Base-by-base conservation (phyloP, 2,113 vertebrate genomes). In the Herpetotheres cachinnans region DNA sequence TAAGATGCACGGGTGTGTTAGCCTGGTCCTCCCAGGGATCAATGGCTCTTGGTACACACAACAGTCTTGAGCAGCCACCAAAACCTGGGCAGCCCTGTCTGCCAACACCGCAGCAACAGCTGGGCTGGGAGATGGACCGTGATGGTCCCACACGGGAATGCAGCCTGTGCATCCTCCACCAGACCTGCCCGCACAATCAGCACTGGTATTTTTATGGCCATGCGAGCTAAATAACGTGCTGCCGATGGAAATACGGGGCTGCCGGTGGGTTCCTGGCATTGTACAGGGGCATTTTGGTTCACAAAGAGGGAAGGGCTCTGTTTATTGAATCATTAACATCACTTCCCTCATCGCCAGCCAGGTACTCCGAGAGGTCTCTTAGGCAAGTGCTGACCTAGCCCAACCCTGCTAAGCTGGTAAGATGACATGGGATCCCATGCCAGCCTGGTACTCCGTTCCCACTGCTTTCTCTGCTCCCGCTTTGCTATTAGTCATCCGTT, bases 301-400 rank as follows among this genome's bases (percentile, higher is more conserved):
- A 89, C 88, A 88, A 13, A 62, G 87, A 93, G 83, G 94, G 95
- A 97, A 97, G 80, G 92, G 94, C 90, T 94, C 82, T 93, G 82
- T 93, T 97, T 95, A 95, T 91, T 97, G 96, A 97, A 86, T 97
- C 95, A 95, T 95, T 95, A 96, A 89, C 87, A 96, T 90, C 94
- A 93, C 82, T 96, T 97, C 96, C 95, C 96, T 91, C 91, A 93
- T 66, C 17, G 13, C 77, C 86, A 96, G 94, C 92, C 96, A 97
- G 96, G 86, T 93, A 91, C 89, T 95, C 89, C 8, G 36, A 84
- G 83, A 96, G 82, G 87, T 91, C 97, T 97, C 97, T 96, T 86
- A 92, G 90, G 95, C 95, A 97, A 96, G 96, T 96, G 89, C 96
- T 96, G 92, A 95, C 96, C 95, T 80, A 95, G 96, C 97, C 95